These are phyloP conservation scores for Sebastes steindachneri DNA, from an alignment of 2,797 vertebrate species.

Conservation along the genomic window DNA sequence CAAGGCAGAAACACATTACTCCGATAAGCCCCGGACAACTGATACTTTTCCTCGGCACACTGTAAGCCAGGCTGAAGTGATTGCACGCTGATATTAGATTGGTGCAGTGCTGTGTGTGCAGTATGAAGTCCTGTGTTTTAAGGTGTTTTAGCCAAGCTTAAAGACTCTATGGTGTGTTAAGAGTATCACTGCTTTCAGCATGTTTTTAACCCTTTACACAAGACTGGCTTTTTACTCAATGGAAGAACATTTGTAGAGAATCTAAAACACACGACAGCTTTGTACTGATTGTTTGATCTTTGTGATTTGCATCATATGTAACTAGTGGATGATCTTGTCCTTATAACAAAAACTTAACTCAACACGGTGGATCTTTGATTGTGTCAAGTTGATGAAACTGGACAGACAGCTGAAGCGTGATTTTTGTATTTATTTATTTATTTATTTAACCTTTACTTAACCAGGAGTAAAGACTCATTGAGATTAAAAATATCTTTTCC, in stretches of 20 bases:
- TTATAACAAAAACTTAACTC: not conserved
- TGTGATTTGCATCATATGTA: not conserved
- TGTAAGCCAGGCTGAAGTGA: constrained; percentile 9
- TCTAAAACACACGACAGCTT: not conserved
- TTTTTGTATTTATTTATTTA: no score
- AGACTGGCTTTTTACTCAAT: not conserved
- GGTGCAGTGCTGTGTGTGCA: not conserved
- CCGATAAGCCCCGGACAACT: constrained; percentile 23
- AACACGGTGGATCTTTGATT: not conserved
- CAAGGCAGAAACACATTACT: constrained; percentile 12
- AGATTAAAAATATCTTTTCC: no score
- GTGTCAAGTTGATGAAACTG: not conserved
- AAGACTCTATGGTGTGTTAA: not conserved
- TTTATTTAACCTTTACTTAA: no score
- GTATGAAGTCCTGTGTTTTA: constrained; percentile 8
- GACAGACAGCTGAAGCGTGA: no score
- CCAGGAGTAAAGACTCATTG: no score
- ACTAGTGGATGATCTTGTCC: not conserved
- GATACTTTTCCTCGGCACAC: constrained; percentile 9
- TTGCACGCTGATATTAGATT: not conserved
- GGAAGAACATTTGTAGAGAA: not conserved
- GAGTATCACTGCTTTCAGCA: not conserved
- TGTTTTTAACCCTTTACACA: not conserved
- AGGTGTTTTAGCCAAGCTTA: not conserved
- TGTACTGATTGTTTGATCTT: not conserved